A percentile compares a stretch with the other conserved stretches of the same genome.
Conservation (phyloP, 2,113 vertebrate species). For the Poeciliopsis prolifica region DNA sequence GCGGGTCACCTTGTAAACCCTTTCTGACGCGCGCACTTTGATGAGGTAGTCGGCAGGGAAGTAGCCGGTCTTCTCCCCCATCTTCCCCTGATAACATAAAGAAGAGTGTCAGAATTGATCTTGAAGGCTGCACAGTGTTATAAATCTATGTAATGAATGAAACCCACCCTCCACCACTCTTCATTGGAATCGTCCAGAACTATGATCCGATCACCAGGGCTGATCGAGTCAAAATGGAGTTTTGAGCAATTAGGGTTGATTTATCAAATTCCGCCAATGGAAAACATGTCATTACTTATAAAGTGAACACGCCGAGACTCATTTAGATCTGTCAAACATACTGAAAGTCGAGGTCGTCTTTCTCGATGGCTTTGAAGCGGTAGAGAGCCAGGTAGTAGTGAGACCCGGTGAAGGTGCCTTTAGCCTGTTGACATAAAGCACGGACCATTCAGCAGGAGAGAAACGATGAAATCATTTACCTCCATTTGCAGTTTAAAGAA, state of each 20-base stretch:
- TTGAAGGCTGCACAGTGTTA: neutral
- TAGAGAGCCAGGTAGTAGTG: slow-evolving; percentile 97
- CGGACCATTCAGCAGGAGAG: neutral
- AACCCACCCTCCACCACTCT: slow-evolving; percentile 97
- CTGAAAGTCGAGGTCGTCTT: slow-evolving; percentile 97
- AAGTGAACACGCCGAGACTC: neutral
- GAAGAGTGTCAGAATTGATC: neutral
- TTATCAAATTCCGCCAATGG: too few relatives aligned
- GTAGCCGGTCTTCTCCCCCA: slow-evolving; percentile 91
- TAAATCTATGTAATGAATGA: neutral
- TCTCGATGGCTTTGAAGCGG: slow-evolving; percentile 96
- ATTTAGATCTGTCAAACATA: slow-evolving; percentile 69
- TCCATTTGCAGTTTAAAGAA: neutral
- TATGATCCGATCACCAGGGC: slow-evolving; percentile 94
- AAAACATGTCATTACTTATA: neutral
- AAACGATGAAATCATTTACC: neutral
- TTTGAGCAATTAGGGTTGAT: neutral
- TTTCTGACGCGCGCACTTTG: slow-evolving; percentile 89
- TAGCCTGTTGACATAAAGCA: slow-evolving; percentile 54
- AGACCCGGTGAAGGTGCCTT: slow-evolving; percentile 84
- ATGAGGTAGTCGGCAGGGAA: slow-evolving; percentile 96
- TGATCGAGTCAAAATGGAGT: slow-evolving; percentile 52
- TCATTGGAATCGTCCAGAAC: slow-evolving; percentile 98
- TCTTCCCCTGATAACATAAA: slow-evolving; percentile 85
- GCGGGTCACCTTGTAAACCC: slow-evolving; percentile 88